Evolutionary conservation across 2,797 vertebrate genomes (phyloP), one percentile per base, ranked within the genome.

Genomic region (Sebastes elongatus): DNA sequence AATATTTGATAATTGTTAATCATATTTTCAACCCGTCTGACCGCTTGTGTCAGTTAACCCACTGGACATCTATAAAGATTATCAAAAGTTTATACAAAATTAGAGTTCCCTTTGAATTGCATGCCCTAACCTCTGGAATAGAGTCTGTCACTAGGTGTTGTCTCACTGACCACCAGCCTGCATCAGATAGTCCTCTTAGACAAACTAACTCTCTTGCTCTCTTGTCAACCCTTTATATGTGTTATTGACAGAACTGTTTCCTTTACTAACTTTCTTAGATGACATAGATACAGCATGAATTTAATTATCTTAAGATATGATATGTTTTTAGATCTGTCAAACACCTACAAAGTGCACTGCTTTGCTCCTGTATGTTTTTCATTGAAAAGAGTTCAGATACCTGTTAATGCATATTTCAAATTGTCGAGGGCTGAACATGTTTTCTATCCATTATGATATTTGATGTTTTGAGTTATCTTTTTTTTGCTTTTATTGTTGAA

Each of bases 321-420:
- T 32, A n/a, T 74, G 38, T 69, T 63, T 74, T 76, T 62, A 69
- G 78, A 87, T 92, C 92, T 93, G 95, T 95, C 94, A 95, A 94
- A 93, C 89, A 87, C 69, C 72, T 86, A 85, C 88, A 88, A 76
- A 49, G 25, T 69, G 10, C 57, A 68, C 16, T 7, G 5, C 2
- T 68, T 81, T 53, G 7, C 46, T 81, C 25, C 22, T 76, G 63
- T 55, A 22, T 71, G 42, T 78, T 22, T 42, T 66, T 52, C 6
- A 49, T 20, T 79, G 4, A 33, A 68, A 65, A n/a, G 7, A 32
- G 1, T 61, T 76, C 22, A 49, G 23, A 53, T 61, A 32, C 4
- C 9, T n/a, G 4, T 61, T 16, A 14, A 7, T 64, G 2, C 23
- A 61, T 10, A 52, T 67, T 76, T 63, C 4, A 63, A 49, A 53